Conservation (phyloP, 1,140 invertebrate species). For the Frieseomelitta varia region DNA sequence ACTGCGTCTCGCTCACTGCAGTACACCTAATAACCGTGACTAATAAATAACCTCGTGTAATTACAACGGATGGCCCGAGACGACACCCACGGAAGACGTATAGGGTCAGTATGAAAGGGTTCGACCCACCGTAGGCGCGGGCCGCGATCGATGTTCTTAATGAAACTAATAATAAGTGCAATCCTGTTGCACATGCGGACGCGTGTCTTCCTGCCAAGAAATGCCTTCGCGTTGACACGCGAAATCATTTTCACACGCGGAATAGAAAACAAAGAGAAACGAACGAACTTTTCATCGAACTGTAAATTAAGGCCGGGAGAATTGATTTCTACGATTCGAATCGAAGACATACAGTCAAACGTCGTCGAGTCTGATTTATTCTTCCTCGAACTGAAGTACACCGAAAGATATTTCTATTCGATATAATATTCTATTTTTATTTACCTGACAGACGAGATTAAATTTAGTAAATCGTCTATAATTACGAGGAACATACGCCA, state of each 20-base stretch:
- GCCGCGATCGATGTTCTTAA: constrained; percentile 62
- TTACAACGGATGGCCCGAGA: constrained; percentile 66
- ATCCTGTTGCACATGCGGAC: background rate
- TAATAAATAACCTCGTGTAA: constrained; percentile 70
- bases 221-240: background rate
- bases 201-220: background rate
- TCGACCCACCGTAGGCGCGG: constrained; percentile 22
- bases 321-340: no score
- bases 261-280: background rate
- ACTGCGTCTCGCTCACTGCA: constrained; percentile 57
- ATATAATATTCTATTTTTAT: background rate
- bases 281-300: background rate
- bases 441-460: background rate
- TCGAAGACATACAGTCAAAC: no score
- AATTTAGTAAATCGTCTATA: background rate
- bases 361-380: no score
- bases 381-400: no score
- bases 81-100: constrained; percentile 50
- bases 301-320: background rate
- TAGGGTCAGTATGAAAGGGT: background rate
- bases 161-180: constrained; percentile 36
- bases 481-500: background rate
- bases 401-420: no score
- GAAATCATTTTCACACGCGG: no score
- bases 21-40: constrained; percentile 67